Conservation (phyloP, 2,797 vertebrate species). For the Merluccius polli region DNA sequence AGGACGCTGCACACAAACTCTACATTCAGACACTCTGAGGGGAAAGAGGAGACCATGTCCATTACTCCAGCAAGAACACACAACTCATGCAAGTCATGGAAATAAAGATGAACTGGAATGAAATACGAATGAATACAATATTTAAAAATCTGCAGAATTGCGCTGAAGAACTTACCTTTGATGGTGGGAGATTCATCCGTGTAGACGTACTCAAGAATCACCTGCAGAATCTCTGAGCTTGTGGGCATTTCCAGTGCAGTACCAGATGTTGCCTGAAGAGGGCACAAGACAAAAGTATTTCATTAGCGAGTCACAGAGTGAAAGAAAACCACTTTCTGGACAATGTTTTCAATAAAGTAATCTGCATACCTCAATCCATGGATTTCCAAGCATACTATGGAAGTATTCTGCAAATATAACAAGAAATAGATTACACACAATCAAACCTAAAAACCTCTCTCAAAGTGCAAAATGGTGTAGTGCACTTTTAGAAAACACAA, state of each 20-base stretch:
- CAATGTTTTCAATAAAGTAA: not conserved
- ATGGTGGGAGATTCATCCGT: slow-evolving; percentile 86
- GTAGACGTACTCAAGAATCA: slow-evolving; percentile 93
- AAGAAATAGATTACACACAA: not conserved
- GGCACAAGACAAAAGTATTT: slow-evolving; percentile 13
- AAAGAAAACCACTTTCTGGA: not conserved
- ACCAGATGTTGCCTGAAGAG: slow-evolving; percentile 83
- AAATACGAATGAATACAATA: not conserved
- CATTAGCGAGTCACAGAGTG: not conserved
- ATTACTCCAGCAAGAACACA: not conserved
- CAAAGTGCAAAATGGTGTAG: not conserved
- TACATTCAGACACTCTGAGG: slow-evolving; percentile 83
- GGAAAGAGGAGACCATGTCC: not conserved
- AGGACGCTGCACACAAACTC: slow-evolving; percentile 92
- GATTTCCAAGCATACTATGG: slow-evolving; percentile 93
- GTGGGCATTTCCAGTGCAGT: slow-evolving; percentile 89
- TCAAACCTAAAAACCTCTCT: not conserved
- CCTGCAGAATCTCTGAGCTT: slow-evolving; percentile 86
- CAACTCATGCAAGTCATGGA: slow-evolving; percentile 1
- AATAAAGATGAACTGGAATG: slow-evolving; percentile 15
- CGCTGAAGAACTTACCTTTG: slow-evolving; percentile 75
- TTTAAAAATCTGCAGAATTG: not conserved
- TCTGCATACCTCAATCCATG: slow-evolving; percentile 91
- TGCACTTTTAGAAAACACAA: not conserved
- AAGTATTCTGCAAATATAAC: slow-evolving; percentile 83